Base-by-base conservation (phyloP, 2,797 vertebrate genomes). In the Parauchenoglanis punctatus region DNA sequence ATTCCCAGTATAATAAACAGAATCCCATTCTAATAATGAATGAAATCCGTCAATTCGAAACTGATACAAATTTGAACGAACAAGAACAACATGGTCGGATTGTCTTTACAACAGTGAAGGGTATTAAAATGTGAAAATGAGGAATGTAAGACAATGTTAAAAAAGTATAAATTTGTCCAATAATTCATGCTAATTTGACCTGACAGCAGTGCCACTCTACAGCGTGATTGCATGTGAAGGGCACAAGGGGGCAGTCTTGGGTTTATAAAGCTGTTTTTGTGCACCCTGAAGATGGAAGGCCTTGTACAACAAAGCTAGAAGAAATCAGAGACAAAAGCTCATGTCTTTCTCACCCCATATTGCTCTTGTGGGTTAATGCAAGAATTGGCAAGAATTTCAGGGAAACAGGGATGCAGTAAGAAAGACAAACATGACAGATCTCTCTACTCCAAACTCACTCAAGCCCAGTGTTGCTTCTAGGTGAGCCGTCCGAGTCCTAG, bases 181-280 rank as follows among this genome's bases (percentile, higher is more conserved):
- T 58, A 81, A 35, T 40, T 40, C 8, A 2, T 31, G 3, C 15
- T 23, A 6, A 10, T 44, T 78, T 20, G 76, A 80, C 20, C 2
- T 6, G 31, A 80, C 28, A 59, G 12, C 25, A 23, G 25, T 52
- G 4, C 17, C 40, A 46, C 58, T 31, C 40, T 81, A 15, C 8
- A 11, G 35, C 87, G 90, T 61, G 77, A 46, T 84, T 52, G n/a
- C 88, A 18, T 65, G 49, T 77, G 28, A 54, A 1, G 15, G 75
- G 20, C 90, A 90, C 89, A 72, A 87, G 90, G 85, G 80, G 90
- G 89, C 89, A 89, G 40, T 87, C 73, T 89, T 89, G 88, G 35
- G 86, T 88, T 88, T 85, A 3, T 23, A 67, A 89, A 78, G 73
- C 12, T 3, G 31, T 68, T 85, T 83, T 76, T 68, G 0, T 65